phyloP scores from a whole-genome alignment of 2,888 invertebrate species.

The Idaea aversata region DNA sequence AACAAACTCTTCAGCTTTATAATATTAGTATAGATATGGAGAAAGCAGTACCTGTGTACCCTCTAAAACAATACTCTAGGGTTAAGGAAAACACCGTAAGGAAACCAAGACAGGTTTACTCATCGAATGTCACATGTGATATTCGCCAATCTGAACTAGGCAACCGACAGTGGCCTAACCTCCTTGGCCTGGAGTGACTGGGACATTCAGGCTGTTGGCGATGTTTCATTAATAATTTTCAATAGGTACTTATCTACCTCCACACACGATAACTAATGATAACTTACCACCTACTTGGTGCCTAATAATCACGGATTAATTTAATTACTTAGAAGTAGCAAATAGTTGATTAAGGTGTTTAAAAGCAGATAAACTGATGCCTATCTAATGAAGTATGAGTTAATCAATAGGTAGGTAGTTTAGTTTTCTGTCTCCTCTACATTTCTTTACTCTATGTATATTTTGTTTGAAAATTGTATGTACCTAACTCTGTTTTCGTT shows the following conservation, averaged over 20 bases:
- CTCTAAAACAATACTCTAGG: no score
- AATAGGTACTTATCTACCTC: background rate
- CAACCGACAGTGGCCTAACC: no score
- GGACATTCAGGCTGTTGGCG: no score
- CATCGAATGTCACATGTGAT: no score
- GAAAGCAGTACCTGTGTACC: no score
- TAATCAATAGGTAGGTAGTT: background rate
- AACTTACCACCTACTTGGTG: background rate
- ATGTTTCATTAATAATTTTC: background rate
- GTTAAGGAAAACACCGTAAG: no score
- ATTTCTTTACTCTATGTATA: background rate
- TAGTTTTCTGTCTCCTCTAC: background rate
- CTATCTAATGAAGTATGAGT: background rate
- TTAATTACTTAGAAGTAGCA: conserved; percentile 1
- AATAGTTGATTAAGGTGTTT: background rate
- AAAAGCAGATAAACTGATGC: no score
- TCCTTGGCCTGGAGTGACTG: no score
- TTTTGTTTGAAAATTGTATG: background rate
- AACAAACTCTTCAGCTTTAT: no score
- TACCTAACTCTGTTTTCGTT: conserved; percentile 19
- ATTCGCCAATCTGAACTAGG: no score
- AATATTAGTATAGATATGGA: no score
- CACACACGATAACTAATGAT: background rate
- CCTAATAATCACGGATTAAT: background rate
- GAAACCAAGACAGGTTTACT: no score